These are phyloP conservation scores for Cassiopea andromeda DNA, from an alignment of 30 jellyfish, hydroid and myxozoan species.

Conservation along the genomic window DNA sequence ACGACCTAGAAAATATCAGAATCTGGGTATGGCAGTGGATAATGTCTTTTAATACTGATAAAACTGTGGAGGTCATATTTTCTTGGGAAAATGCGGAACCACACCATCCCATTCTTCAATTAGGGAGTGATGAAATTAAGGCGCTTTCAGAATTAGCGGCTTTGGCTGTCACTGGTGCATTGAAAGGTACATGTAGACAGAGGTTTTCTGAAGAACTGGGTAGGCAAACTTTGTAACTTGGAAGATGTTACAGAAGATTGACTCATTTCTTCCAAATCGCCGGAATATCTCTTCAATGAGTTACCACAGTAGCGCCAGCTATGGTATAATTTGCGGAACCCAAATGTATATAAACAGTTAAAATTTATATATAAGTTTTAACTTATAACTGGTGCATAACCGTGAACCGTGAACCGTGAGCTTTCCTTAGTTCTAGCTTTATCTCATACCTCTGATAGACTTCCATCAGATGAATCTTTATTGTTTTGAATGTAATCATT, in stretches of 20 bases:
- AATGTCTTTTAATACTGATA: neutral
- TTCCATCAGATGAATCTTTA: too few relatives aligned
- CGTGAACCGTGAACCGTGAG: too few relatives aligned
- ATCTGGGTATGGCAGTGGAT: neutral
- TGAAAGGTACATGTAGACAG: neutral
- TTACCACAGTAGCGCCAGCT: neutral
- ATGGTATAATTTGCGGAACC: neutral
- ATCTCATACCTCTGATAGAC: too few relatives aligned
- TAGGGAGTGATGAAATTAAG: neutral
- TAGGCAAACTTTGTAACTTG: neutral
- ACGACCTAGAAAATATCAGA: neutral
- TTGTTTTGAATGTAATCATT: too few relatives aligned
- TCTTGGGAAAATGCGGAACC: neutral
- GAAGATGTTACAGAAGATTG: neutral
- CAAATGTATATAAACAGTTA: neutral
- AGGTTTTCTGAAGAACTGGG: neutral
- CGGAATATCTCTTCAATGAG: neutral
- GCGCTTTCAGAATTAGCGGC: neutral
- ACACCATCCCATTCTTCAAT: neutral
- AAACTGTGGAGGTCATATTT: neutral
- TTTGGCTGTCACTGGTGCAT: neutral
- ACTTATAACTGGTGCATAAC: too few relatives aligned
- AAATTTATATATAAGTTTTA: too few relatives aligned
- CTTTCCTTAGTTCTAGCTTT: too few relatives aligned
- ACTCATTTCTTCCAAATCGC: neutral